These are phyloP conservation scores for Drosophila parabipectinata DNA, from an alignment of 1,140 invertebrate species.

Conservation along the genomic window DNA sequence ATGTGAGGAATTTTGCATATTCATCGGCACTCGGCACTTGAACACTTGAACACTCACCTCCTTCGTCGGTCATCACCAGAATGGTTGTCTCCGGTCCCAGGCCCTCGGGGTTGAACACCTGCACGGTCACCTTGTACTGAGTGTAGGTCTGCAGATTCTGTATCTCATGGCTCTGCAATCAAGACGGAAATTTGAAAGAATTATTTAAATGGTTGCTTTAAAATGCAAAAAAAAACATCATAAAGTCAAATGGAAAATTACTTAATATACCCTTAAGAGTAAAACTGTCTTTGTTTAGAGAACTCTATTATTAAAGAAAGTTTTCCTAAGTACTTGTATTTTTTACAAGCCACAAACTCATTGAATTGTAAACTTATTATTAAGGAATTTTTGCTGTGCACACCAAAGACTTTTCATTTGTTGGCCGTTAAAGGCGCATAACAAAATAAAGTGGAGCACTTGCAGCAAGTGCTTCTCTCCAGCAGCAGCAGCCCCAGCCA, in stretches of 20 bases:
- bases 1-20: constrained; percentile 18
- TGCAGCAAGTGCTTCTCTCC: constrained; percentile 33
- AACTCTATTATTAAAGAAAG: too few relatives aligned
- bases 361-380: not conserved
- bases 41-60: constrained; percentile 86
- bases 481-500: constrained; percentile 11
- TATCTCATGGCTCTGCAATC: constrained; percentile 88
- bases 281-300: too few relatives aligned
- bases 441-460: constrained; percentile 53
- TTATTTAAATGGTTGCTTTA: constrained; percentile 22
- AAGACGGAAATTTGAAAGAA: constrained; percentile 51
- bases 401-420: constrained; percentile 40
- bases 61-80: constrained; percentile 92
- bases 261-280: too few relatives aligned
- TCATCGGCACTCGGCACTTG: constrained; percentile 8
- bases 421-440: constrained; percentile 43
- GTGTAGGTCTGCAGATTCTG: constrained; percentile 89
- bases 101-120: constrained; percentile 91
- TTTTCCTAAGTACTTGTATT: not conserved
- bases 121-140: constrained; percentile 90
- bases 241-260: not conserved
- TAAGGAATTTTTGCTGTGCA: constrained; percentile 6
- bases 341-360: not conserved
- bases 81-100: constrained; percentile 89
- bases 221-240: constrained; percentile 17